Evolutionary conservation across 2,797 vertebrate species (phyloP), one percentile per base, ranked within the genome.

Genomic region (Moxostoma hubbsi): DNA sequence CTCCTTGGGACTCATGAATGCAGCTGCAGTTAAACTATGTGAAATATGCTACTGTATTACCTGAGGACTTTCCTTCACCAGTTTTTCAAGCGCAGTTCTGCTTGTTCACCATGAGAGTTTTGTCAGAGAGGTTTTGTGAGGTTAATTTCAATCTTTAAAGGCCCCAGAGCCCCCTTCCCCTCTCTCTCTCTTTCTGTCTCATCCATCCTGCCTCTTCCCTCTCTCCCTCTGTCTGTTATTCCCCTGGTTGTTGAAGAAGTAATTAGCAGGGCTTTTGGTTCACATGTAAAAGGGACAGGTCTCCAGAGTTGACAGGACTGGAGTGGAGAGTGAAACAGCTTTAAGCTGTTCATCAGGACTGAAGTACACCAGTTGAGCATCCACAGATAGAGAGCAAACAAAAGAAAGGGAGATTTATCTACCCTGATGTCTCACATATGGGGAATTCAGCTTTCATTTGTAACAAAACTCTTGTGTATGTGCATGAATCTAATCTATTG

Each of bases 341-440:
- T 81, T 86, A 89, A 86, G 86, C 83, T 80, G 18, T 93, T 93
- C 86, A 91, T 93, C 92, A 92, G 79, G 86, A 78, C 76, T 0
- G 18, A 59, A 81, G 77, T 82, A 77, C 84, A 85, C 81, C 84
- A 71, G 83, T 53, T 54, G 53, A 43, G 10, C 9, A 16, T 57
- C 51, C 45, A 7, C 5, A 57, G 77, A 16, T 10, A 36, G 36
- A 36, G 36, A 36, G 36, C 4, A 36, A 36, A 36, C 36, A 36
- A 36, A 4, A 36, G 36, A 5, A 36, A 84, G 84, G 74, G 88
- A 88, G 43, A 91, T 91, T 86, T 90, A 91, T 92, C 85, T 87
- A 87, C 85, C 81, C 74, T 59, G 85, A 84, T 76, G 82, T 79
- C 63, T 84, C 86, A 82, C 88, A 81, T 83, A 82, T 84, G 66